A percentile compares a stretch with the other conserved stretches of the same genome.
These are phyloP conservation scores for Entomobrya multifasciata DNA, from an alignment of 2,888 invertebrate species.

Conservation along the genomic window DNA sequence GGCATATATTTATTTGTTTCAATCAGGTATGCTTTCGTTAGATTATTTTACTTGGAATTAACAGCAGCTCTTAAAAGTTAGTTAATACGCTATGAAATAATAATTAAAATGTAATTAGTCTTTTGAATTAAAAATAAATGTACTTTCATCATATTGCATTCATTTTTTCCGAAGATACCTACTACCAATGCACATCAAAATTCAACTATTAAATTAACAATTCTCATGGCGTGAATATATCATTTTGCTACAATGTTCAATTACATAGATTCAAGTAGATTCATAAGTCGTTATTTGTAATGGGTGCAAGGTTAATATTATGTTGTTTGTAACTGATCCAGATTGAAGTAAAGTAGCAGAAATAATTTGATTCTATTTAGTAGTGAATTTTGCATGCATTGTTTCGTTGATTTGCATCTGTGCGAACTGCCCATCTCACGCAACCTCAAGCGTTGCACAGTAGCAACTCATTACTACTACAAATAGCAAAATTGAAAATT, in stretches of 20 bases:
- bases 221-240: too few species aligned
- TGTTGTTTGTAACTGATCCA: background rate
- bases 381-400: slow-evolving; percentile 13
- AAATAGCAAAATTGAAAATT: slow-evolving; percentile 27
- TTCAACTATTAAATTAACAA: too few species aligned
- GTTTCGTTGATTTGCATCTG: slow-evolving; percentile 4
- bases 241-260: background rate
- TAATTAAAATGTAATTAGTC: slow-evolving; percentile 6
- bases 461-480: background rate
- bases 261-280: too few species aligned
- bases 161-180: too few species aligned
- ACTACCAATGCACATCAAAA: background rate
- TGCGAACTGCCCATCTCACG: background rate
- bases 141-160: background rate
- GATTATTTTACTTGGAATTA: slow-evolving; percentile 21
- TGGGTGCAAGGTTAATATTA: background rate
- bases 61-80: background rate
- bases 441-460: background rate
- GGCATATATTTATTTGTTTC: background rate
- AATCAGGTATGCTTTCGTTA: background rate
- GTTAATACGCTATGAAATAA: background rate
- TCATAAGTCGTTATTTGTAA: too few species aligned
- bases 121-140: slow-evolving; percentile 37
- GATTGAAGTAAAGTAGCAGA: background rate
- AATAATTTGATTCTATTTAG: background rate